A percentile compares a stretch with the other conserved stretches of the same genome.
phyloP scores from a whole-genome alignment of 2,888 invertebrate species.

The Marronus borbonicus region DNA sequence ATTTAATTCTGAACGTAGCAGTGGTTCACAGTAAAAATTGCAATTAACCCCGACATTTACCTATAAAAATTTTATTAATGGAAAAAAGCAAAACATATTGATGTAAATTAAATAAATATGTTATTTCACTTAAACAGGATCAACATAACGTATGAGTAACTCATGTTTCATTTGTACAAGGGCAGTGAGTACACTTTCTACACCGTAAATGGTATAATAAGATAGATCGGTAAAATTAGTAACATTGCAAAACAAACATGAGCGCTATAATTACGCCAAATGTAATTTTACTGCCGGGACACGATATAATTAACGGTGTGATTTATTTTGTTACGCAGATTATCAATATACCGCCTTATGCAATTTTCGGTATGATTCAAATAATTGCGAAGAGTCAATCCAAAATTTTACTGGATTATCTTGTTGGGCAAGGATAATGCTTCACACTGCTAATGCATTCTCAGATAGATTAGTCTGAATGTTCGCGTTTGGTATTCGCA shows the following conservation, averaged over 20 bases:
- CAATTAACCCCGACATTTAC: no score
- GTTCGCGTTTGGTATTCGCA: no score
- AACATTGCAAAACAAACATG: constrained; percentile 5
- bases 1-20: no score
- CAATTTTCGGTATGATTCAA: neutral
- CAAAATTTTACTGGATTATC: neutral
- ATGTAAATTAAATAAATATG: no score
- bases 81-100: no score
- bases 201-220: constrained; percentile 7
- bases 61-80: no score
- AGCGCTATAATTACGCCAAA: constrained; percentile 7
- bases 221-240: constrained; percentile 12
- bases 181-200: constrained; percentile 11
- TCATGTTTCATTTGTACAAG: constrained; percentile 9
- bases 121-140: neutral
- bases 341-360: neutral
- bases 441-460: no score
- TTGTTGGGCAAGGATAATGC: no score
- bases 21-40: no score
- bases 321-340: neutral
- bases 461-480: no score
- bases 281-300: constrained; percentile 7
- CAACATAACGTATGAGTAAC: constrained; percentile 14
- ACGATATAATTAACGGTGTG: constrained; percentile 3
- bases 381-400: neutral